phyloP scores from a whole-genome alignment of 2,113 vertebrate genomes.

The Pycnonotus jocosus region DNA sequence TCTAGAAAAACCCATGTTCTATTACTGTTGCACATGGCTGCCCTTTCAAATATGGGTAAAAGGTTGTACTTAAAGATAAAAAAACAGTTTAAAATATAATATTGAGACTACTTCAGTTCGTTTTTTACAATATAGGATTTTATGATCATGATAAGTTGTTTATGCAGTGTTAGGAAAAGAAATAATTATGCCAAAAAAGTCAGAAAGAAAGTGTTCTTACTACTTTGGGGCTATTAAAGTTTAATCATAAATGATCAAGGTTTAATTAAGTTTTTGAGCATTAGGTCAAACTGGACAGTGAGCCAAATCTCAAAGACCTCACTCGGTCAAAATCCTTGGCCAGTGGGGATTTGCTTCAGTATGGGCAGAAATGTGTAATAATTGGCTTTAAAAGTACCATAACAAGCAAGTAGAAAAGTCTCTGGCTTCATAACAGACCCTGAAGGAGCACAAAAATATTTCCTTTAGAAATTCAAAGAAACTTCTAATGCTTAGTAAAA shows the following conservation, averaged over 20 bases:
- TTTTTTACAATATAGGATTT: not conserved
- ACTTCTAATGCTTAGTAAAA: not conserved
- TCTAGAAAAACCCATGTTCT: not conserved
- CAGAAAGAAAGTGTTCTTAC: not conserved
- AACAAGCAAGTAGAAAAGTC: not conserved
- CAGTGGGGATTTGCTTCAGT: conserved; percentile 5
- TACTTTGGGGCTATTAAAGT: not conserved
- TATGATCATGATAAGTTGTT: not conserved
- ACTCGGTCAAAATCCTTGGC: not conserved
- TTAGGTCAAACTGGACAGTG: not conserved
- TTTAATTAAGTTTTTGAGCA: conserved; percentile 30
- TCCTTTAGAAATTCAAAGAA: conserved; percentile 1
- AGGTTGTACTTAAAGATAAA: not conserved
- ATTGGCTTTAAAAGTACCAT: conserved; percentile 11
- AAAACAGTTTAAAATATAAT: not conserved
- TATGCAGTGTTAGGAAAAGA: not conserved
- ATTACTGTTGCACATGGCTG: not conserved
- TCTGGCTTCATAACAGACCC: conserved; percentile 11
- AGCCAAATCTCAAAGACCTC: conserved; percentile 23
- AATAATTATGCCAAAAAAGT: not conserved
- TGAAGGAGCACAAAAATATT: not conserved
- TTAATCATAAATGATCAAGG: not conserved
- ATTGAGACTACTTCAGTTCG: not conserved
- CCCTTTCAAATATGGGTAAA: not conserved
- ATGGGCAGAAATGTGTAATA: conserved; percentile 14